These are phyloP conservation scores for Chromobotia macracanthus DNA, from an alignment of 2,797 vertebrate genomes.

Conservation along the genomic window DNA sequence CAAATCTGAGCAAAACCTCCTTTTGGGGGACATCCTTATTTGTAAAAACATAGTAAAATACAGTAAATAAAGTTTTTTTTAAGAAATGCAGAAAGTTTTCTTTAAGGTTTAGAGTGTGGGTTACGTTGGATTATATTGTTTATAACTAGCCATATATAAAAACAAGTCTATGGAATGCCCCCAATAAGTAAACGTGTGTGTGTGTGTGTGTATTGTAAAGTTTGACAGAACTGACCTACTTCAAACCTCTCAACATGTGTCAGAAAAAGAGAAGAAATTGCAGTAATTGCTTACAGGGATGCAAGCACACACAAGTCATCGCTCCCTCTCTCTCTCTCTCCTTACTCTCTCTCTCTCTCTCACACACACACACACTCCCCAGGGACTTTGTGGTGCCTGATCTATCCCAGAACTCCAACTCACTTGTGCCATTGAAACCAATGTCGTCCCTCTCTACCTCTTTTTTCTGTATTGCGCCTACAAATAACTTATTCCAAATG, in stretches of 20 bases:
- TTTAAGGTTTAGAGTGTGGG: no score
- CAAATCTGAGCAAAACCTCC: no score
- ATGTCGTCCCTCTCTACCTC: background rate
- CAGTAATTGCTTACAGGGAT: conserved; percentile 35
- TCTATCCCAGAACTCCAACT: conserved; percentile 14
- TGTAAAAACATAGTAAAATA: no score
- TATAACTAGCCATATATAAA: no score
- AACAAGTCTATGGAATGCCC: no score
- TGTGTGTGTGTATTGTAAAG: background rate
- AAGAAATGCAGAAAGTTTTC: no score
- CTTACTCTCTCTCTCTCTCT: background rate
- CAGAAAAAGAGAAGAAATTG: conserved; percentile 24
- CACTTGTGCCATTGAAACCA: background rate
- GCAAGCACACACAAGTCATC: conserved; percentile 38
- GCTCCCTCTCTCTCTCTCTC: background rate
- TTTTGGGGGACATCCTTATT: no score
- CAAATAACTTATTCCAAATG: background rate
- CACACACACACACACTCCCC: conserved; percentile 22
- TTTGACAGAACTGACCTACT: conserved; percentile 45
- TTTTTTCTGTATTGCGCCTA: background rate
- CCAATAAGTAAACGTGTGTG: background rate
- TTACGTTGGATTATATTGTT: no score
- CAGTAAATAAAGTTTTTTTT: no score
- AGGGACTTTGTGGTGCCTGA: conserved; percentile 2
- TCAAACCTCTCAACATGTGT: conserved; percentile 36